Evolutionary conservation across 1,140 invertebrate species (phyloP).

Genomic region (Paramacrobiotus metropolitanus): DNA sequence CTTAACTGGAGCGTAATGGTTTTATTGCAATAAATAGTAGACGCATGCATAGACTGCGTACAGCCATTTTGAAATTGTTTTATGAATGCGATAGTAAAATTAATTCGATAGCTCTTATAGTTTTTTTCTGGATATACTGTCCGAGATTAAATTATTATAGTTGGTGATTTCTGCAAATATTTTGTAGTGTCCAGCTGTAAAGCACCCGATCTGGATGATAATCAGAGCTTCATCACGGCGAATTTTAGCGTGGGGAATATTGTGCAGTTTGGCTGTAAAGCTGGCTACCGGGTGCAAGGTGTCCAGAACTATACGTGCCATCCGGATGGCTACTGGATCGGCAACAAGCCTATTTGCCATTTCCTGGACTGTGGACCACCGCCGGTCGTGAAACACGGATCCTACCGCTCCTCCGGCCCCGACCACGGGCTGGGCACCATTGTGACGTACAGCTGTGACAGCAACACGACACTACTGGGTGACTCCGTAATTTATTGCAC

Average conservation of each 20-base stretch:
- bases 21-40: too few relatives aligned
- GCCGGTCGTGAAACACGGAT: not conserved
- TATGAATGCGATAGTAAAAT: too few relatives aligned
- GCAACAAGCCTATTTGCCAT: not conserved
- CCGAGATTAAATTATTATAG: too few relatives aligned
- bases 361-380: not conserved
- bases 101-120: too few relatives aligned
- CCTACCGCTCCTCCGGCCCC: not conserved
- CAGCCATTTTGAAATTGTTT: too few relatives aligned
- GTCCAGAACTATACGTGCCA: slow-evolving; percentile 1
- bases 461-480: not conserved
- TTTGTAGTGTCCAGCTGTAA: not conserved
- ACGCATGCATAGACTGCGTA: too few relatives aligned
- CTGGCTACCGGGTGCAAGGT: not conserved
- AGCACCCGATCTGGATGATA: not conserved
- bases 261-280: not conserved
- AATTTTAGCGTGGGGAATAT: not conserved
- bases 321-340: slow-evolving; percentile 3
- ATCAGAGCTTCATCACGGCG: not conserved
- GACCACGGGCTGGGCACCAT: not conserved
- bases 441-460: slow-evolving; percentile 1
- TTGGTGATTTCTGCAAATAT: too few relatives aligned
- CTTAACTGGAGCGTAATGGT: not conserved
- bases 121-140: too few relatives aligned
- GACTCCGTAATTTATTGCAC: slow-evolving; percentile 1